These are phyloP conservation scores for Oreortyx pictus DNA, from an alignment of 2,797 vertebrate species.

Conservation along the genomic window DNA sequence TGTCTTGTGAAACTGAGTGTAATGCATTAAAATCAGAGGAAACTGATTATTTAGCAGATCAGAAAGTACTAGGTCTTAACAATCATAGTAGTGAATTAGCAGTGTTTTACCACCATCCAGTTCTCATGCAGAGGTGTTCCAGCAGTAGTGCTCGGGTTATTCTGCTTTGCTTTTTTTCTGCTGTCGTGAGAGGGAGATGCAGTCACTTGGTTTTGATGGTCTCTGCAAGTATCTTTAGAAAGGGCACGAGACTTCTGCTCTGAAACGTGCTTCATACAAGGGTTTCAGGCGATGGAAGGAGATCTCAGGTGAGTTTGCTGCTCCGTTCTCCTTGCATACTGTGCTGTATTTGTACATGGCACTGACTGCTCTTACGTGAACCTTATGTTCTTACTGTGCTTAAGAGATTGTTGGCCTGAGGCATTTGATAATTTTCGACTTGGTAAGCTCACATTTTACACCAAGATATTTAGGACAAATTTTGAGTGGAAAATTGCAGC, in stretches of 20 bases:
- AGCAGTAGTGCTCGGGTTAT: not conserved
- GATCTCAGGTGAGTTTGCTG: not conserved
- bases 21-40: not conserved
- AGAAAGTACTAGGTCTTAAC: not conserved
- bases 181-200: not conserved
- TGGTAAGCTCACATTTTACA: not conserved
- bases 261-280: not conserved
- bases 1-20: not conserved
- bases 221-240: not conserved
- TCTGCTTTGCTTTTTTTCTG: not conserved
- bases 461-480: not conserved
- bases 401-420: not conserved
- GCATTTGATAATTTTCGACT: not conserved
- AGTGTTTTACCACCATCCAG: not conserved
- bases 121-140: not conserved
- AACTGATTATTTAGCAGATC: not conserved
- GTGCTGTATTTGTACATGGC: not conserved
- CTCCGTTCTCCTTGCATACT: not conserved
- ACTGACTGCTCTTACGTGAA: not conserved
- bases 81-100: not conserved
- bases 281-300: not conserved
- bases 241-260: not conserved
- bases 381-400: not conserved
- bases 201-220: not conserved
- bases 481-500: constrained; percentile 7